Conservation (phyloP, 2,888 invertebrate genomes). For the Noctua janthina region DNA sequence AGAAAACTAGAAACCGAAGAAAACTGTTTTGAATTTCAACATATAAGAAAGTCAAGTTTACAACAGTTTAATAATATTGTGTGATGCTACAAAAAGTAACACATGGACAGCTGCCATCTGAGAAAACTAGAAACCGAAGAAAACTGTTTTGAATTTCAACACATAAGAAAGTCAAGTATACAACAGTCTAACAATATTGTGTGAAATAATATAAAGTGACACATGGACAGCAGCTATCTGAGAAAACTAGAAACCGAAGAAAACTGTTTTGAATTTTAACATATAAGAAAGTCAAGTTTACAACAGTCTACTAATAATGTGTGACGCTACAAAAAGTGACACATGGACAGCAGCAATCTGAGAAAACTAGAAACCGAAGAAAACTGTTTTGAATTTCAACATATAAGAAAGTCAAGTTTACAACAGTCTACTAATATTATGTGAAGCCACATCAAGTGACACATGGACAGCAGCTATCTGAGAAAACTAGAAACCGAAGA, state of each 20-base stretch:
- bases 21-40: background rate
- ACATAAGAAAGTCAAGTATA: slow-evolving; percentile 27
- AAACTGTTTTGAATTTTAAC: background rate
- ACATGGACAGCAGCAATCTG: too few relatives aligned
- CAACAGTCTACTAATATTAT: background rate
- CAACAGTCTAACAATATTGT: background rate
- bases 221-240: background rate
- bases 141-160: background rate
- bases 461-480: background rate
- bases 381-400: too few relatives aligned
- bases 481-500: background rate
- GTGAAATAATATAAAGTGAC: background rate
- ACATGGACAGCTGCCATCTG: background rate
- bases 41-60: slow-evolving; percentile 1
- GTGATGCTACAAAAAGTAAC: too few relatives aligned
- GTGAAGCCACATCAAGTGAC: background rate
- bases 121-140: background rate
- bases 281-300: slow-evolving; percentile 29
- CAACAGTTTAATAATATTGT: background rate
- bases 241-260: slow-evolving; percentile 4
- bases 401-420: too few relatives aligned
- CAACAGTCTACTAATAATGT: background rate
- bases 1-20: slow-evolving; percentile 6
- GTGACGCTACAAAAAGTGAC: too few relatives aligned
- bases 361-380: too few relatives aligned